Evolutionary conservation across 2,797 vertebrate genomes (phyloP).

Genomic region (Sebastiscus tertius): DNA sequence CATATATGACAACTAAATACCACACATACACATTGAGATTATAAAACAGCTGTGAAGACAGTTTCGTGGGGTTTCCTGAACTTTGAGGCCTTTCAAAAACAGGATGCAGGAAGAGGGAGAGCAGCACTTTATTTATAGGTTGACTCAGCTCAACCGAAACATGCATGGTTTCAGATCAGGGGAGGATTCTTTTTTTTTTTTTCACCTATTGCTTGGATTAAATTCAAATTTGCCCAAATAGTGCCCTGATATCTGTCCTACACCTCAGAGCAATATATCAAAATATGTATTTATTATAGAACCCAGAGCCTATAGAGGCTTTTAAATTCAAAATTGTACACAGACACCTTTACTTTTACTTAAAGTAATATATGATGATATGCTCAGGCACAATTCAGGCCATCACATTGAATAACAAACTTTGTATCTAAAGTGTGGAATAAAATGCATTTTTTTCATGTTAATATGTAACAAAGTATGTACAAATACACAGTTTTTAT

Average conservation of each 20-base stretch:
- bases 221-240: neutral
- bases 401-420: too few relatives aligned
- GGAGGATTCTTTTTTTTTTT: neutral
- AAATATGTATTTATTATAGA: too few relatives aligned
- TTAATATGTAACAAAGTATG: too few relatives aligned
- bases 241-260: neutral
- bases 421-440: too few relatives aligned
- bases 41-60: neutral
- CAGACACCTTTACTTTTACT: too few relatives aligned
- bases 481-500: too few relatives aligned
- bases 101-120: conserved; percentile 38
- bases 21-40: neutral
- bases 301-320: too few relatives aligned
- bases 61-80: conserved; percentile 25
- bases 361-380: too few relatives aligned
- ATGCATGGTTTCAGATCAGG: too few relatives aligned
- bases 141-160: conserved; percentile 35
- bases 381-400: too few relatives aligned
- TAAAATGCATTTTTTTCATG: too few relatives aligned
- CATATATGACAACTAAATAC: neutral
- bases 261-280: neutral
- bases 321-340: too few relatives aligned
- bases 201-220: neutral
- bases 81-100: conserved; percentile 46
- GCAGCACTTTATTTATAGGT: neutral